Percentiles rank a stretch among this genome's conserved stretches.
Evolutionary conservation across 2,888 invertebrate species (phyloP).

Genomic region (Epinotia ramella): DNA sequence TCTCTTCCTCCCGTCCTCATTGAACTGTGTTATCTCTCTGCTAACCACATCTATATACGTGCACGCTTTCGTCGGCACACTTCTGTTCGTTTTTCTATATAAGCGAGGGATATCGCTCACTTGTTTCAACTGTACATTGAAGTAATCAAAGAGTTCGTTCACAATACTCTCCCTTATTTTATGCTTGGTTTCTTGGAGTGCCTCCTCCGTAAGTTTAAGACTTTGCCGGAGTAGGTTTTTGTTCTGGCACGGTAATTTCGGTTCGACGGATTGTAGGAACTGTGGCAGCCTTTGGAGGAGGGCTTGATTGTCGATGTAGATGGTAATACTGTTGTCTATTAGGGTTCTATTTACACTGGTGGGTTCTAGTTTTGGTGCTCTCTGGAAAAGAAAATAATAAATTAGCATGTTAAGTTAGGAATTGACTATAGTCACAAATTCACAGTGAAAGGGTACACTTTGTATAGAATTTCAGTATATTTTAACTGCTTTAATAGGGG

Average conservation of each 20-base stretch:
- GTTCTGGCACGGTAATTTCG: conserved; percentile 62
- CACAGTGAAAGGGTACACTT: too few relatives aligned
- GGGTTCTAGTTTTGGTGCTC: conserved; percentile 64
- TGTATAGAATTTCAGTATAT: too few relatives aligned
- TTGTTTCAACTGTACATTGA: conserved; percentile 88
- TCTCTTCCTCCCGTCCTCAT: conserved; percentile 73
- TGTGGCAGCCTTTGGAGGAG: conserved; percentile 66
- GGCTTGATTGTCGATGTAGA: conserved; percentile 68
- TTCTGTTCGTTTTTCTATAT: conserved; percentile 96
- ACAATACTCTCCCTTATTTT: conserved; percentile 75
- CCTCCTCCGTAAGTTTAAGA: conserved; percentile 63
- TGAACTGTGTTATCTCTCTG: conserved; percentile 86
- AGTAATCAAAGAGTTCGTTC: conserved; percentile 70
- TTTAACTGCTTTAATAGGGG: too few relatives aligned
- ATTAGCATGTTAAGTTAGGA: neutral
- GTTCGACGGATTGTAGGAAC: conserved; percentile 64
- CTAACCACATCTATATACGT: conserved; percentile 90
- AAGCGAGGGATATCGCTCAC: conserved; percentile 97
- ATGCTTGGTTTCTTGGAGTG: conserved; percentile 60
- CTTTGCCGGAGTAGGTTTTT: conserved; percentile 65
- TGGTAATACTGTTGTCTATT: conserved; percentile 73
- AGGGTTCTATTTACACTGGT: conserved; percentile 68
- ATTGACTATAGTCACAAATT: too few relatives aligned
- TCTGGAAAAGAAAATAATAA: conserved; percentile 61
- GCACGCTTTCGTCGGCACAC: conserved; percentile 92